phyloP scores from a whole-genome alignment of 2,888 invertebrate species.

The Scaptomyza polygonia region DNA sequence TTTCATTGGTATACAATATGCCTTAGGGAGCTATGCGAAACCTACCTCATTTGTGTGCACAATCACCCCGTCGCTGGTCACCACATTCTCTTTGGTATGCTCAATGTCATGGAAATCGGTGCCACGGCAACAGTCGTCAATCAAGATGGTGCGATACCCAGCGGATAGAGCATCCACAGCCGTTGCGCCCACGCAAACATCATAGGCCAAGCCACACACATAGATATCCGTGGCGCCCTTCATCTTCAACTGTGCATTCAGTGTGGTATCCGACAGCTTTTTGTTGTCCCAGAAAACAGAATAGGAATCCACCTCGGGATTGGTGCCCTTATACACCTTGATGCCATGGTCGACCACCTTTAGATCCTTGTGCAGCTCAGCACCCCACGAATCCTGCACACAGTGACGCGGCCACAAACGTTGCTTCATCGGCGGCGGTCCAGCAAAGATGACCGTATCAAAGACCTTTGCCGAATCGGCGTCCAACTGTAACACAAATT shows the following conservation, averaged over 20 bases:
- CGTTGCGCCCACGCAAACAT: conserved; percentile 96
- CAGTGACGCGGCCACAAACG: conserved; percentile 98
- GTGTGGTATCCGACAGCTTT: conserved; percentile 93
- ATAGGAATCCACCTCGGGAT: conserved; percentile 98
- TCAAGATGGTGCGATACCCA: conserved; percentile 94
- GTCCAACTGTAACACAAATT: conserved; percentile 67
- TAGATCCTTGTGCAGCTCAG: conserved; percentile 95
- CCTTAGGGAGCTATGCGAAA: background rate
- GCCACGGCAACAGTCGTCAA: conserved; percentile 96
- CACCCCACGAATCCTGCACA: conserved; percentile 97
- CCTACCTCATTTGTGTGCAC: conserved; percentile 90
- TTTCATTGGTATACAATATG: background rate
- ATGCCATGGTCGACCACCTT: conserved; percentile 91
- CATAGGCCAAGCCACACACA: conserved; percentile 97
- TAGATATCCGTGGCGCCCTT: conserved; percentile 95
- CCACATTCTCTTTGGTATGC: conserved; percentile 90
- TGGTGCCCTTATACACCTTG: conserved; percentile 95
- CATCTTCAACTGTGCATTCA: conserved; percentile 91
- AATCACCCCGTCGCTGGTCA: conserved; percentile 91
- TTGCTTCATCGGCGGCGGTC: conserved; percentile 93
- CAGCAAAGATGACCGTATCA: conserved; percentile 96
- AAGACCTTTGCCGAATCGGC: conserved; percentile 92
- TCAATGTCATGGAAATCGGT: conserved; percentile 94
- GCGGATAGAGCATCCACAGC: conserved; percentile 95
- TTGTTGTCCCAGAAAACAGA: conserved; percentile 99